A percentile compares a stretch with the other conserved stretches of the same genome.
phyloP scores from a whole-genome alignment of 2,888 invertebrate genomes.

The Papilio elwesi region DNA sequence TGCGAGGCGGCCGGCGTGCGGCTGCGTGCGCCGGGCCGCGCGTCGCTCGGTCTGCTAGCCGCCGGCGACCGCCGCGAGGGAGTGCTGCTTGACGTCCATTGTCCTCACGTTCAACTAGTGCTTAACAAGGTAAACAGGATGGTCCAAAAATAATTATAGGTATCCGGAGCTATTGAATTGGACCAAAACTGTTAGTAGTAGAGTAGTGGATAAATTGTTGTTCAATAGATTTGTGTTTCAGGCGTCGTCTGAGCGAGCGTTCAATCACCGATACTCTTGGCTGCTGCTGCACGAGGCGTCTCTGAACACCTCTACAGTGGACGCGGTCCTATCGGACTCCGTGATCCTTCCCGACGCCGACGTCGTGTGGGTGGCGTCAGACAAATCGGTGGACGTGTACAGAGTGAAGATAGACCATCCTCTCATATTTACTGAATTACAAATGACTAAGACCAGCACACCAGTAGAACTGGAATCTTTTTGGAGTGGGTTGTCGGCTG shows the following conservation, averaged over 20 bases:
- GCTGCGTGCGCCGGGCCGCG: slow-evolving; percentile 45
- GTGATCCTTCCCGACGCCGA: slow-evolving; percentile 68
- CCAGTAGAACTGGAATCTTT: slow-evolving; percentile 46
- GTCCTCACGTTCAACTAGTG: slow-evolving; percentile 51
- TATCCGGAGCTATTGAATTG: too few relatives aligned
- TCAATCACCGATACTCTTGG: slow-evolving; percentile 69
- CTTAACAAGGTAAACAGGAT: slow-evolving; percentile 52
- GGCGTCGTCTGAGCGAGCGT: slow-evolving; percentile 66
- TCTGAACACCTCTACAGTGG: slow-evolving; percentile 49
- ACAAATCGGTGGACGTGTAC: slow-evolving; percentile 63
- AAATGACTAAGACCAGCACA: slow-evolving; percentile 41
- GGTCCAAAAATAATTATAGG: neutral
- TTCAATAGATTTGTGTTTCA: slow-evolving; percentile 43
- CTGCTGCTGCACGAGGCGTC: slow-evolving; percentile 58
- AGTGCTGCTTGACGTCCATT: slow-evolving; percentile 62
- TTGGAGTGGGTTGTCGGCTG: slow-evolving; percentile 56
- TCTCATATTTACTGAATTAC: slow-evolving; percentile 49
- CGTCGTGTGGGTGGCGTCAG: slow-evolving; percentile 59
- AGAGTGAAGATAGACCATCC: slow-evolving; percentile 54
- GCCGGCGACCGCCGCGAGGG: slow-evolving; percentile 63
- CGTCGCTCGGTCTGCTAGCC: slow-evolving; percentile 51
- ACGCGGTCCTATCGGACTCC: slow-evolving; percentile 48
- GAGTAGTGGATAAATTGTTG: neutral
- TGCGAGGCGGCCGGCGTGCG: slow-evolving; percentile 52
- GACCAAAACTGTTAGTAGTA: too few relatives aligned